Evolutionary conservation across 2,797 vertebrate species (phyloP).

Genomic region (Onychomys leucogaster): DNA sequence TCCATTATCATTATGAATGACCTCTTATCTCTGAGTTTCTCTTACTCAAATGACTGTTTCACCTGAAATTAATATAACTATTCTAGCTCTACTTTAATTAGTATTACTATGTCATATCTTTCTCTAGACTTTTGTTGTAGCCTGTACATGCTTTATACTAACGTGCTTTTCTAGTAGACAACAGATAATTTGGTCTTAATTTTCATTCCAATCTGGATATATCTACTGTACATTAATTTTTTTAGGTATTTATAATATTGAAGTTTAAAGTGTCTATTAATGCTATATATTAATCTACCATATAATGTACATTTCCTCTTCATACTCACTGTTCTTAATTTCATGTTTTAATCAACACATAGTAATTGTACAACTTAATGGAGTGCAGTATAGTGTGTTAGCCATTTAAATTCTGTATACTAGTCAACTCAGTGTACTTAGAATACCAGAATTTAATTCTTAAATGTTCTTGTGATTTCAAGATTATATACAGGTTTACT

Average conservation of each 20-base stretch:
- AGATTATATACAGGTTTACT: neutral
- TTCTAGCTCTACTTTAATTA: neutral
- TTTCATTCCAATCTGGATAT: neutral
- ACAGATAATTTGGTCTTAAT: neutral
- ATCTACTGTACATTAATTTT: neutral
- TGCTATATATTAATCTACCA: neutral
- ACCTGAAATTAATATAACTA: slow-evolving; percentile 43
- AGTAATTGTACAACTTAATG: neutral
- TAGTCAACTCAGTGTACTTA: neutral
- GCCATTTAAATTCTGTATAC: neutral
- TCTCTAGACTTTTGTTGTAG: neutral
- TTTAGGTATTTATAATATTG: neutral
- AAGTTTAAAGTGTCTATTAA: neutral
- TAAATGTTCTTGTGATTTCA: neutral
- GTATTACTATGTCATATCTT: neutral
- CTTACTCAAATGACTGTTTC: neutral
- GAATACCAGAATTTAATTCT: neutral
- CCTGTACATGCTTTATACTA: neutral
- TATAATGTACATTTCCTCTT: neutral
- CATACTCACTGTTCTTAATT: neutral
- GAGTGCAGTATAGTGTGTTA: neutral
- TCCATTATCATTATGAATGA: neutral
- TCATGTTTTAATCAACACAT: neutral
- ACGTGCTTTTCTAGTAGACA: neutral
- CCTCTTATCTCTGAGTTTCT: slow-evolving; percentile 13